Percentiles rank a stretch among this genome's conserved stretches.
Conservation (phyloP, 2,113 vertebrate genomes). For the human (Homo sapiens) region DNA sequence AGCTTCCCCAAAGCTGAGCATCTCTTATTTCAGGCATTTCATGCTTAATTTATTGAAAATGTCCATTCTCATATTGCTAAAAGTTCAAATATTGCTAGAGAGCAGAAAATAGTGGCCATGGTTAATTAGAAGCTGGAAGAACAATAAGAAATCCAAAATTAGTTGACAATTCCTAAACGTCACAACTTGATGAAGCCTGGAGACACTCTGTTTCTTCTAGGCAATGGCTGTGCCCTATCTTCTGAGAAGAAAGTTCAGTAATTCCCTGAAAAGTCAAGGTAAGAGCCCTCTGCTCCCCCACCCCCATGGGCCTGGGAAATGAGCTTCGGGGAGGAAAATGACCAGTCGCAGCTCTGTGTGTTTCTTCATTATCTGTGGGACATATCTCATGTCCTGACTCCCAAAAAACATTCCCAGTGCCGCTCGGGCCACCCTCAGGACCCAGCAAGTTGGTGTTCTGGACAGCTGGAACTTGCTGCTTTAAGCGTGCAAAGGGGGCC, state of each 20-base stretch:
- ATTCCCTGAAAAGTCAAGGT: constrained; percentile 70
- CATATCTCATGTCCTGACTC: neutral
- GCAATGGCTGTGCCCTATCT: neutral
- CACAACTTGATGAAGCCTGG: rapidly evolving
- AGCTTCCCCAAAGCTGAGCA: rapidly evolving
- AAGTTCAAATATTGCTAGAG: neutral
- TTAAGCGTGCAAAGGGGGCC: rapidly evolving
- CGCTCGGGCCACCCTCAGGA: rapidly evolving
- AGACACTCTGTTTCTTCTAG: constrained; percentile 30
- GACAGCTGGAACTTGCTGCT: no score
- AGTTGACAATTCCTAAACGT: neutral
- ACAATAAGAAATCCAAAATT: rapidly evolving
- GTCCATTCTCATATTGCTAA: rapidly evolving
- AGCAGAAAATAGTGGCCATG: no score
- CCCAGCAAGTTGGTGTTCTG: rapidly evolving
- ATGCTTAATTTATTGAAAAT: rapidly evolving
- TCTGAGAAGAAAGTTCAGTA: constrained; percentile 76
- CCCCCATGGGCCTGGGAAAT: rapidly evolving
- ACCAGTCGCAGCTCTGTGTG: rapidly evolving
- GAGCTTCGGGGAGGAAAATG: rapidly evolving
- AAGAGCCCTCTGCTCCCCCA: neutral
- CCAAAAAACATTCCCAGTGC: rapidly evolving
- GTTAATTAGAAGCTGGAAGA: neutral
- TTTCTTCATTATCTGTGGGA: rapidly evolving
- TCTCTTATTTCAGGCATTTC: neutral